Evolutionary conservation across 2,113 vertebrate genomes (phyloP).

Genomic region (Macaca fascicularis): DNA sequence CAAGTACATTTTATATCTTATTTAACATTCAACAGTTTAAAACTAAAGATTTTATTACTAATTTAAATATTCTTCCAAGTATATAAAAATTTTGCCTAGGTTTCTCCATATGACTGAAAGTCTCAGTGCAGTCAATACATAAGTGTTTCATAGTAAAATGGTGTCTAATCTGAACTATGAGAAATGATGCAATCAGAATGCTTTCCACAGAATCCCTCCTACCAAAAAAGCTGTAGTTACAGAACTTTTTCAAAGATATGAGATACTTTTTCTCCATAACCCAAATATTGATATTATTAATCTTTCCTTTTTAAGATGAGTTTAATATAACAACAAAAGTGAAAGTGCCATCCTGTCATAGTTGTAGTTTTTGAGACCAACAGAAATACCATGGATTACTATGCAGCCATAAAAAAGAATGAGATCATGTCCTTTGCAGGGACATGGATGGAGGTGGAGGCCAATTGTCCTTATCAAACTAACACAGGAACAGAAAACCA

Average conservation of each 20-base stretch:
- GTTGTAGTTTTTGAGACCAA: neutral
- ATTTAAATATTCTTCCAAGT: conserved; percentile 22
- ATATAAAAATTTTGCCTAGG: neutral
- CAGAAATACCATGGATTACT: no score
- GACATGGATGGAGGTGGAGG: no score
- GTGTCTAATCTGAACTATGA: neutral
- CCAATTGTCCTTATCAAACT: no score
- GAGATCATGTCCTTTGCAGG: no score
- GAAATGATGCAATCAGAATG: neutral
- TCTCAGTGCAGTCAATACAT: neutral
- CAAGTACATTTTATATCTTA: conserved; percentile 17
- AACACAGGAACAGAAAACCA: no score
- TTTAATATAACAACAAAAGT: conserved; percentile 9
- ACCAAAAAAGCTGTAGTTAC: neutral
- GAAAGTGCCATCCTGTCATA: neutral
- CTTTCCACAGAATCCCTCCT: neutral
- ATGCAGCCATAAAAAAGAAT: no score
- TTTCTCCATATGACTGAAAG: neutral
- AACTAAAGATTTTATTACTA: conserved; percentile 42
- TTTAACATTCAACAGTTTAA: conserved; percentile 38
- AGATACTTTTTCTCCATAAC: neutral
- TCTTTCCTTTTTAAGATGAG: neutral
- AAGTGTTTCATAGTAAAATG: neutral
- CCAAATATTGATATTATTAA: conserved; percentile 19
- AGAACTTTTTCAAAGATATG: conserved; percentile 24